These are phyloP conservation scores for Sebastiscus tertius DNA, from an alignment of 2,797 vertebrate genomes.

Conservation along the genomic window DNA sequence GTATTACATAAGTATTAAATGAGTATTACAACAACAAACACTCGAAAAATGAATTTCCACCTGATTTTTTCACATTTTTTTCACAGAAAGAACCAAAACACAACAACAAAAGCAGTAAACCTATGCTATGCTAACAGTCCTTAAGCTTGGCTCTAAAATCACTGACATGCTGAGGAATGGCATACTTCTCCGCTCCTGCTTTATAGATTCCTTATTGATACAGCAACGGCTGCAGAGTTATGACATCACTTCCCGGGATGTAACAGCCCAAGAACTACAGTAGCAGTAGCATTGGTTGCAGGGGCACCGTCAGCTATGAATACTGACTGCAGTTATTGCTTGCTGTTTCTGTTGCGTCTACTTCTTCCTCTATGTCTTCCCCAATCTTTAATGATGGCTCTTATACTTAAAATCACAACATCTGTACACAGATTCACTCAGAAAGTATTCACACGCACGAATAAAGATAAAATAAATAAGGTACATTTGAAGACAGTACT, in stretches of 20 bases:
- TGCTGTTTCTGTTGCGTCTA: not conserved
- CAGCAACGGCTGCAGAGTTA: not conserved
- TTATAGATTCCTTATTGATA: not conserved
- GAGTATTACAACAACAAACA: not conserved
- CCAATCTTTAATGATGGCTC: not conserved
- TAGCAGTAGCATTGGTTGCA: not conserved
- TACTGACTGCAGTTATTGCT: not conserved
- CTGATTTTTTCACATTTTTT: not conserved
- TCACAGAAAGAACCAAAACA: not conserved
- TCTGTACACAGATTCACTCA: not conserved
- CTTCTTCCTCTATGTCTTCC: not conserved
- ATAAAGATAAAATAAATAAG: not conserved
- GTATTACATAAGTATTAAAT: not conserved
- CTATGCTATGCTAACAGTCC: not conserved
- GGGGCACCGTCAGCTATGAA: constrained; percentile 1
- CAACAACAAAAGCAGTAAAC: not conserved
- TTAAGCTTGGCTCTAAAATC: not conserved
- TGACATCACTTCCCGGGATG: constrained; percentile 2
- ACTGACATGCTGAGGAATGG: not conserved
- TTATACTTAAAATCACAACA: not conserved
- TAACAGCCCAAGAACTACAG: not conserved
- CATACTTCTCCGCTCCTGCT: not conserved
- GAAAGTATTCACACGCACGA: not conserved
- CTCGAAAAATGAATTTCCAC: not conserved
- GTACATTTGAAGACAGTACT: not conserved